Evolutionary conservation across 2,888 invertebrate genomes (phyloP).

Genomic region (Protonemura montana): DNA sequence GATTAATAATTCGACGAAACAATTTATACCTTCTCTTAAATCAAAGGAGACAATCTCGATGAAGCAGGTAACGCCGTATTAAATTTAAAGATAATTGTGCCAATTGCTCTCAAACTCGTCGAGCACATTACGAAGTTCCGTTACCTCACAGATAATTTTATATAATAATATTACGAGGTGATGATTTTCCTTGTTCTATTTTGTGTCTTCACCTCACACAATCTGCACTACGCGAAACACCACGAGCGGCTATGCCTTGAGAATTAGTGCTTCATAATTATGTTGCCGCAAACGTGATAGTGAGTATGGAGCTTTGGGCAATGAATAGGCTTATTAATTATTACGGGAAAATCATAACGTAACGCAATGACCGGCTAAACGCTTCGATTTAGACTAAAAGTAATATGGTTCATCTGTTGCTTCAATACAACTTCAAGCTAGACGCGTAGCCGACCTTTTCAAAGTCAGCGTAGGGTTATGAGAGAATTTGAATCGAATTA

Average conservation of each 20-base stretch:
- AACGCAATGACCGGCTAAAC: background rate
- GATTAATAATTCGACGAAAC: background rate
- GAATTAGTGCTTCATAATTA: background rate
- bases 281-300: background rate
- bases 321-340: background rate
- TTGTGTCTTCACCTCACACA: background rate
- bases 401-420: background rate
- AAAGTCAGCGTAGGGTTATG: too few relatives aligned
- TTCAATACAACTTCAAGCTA: background rate
- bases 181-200: background rate
- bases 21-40: background rate
- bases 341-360: background rate
- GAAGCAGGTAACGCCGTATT: background rate
- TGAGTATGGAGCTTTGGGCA: background rate
- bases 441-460: too few relatives aligned
- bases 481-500: background rate
- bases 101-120: background rate
- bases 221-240: background rate
- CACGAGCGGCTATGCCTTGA: background rate
- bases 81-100: background rate
- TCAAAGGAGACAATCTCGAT: background rate
- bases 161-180: background rate
- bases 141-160: background rate
- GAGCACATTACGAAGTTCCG: background rate
- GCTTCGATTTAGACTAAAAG: background rate